Percentiles rank a stretch among this genome's conserved stretches.
These are phyloP conservation scores for Colletes latitarsis DNA, from an alignment of 1,140 invertebrate genomes.

Conservation along the genomic window DNA sequence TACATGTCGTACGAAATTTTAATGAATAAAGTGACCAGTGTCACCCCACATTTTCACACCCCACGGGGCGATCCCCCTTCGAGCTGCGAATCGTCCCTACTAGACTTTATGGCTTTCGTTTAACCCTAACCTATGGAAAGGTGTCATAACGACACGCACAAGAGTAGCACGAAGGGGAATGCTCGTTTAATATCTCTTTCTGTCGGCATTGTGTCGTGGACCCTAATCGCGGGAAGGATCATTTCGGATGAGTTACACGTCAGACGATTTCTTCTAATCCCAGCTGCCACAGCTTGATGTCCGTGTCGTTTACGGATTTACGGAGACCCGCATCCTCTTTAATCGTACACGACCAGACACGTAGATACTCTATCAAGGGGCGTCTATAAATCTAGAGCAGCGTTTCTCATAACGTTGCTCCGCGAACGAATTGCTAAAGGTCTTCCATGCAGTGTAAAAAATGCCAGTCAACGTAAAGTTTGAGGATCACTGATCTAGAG, in stretches of 20 bases:
- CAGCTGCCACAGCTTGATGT: neutral
- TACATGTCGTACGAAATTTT: constrained; percentile 52
- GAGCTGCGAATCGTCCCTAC: constrained; percentile 23
- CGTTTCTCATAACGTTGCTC: no score
- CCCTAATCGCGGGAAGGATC: constrained; percentile 45
- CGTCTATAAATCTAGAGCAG: constrained; percentile 16
- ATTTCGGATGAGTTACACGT: neutral
- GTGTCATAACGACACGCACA: constrained; percentile 4
- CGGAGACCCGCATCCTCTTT: constrained; percentile 30
- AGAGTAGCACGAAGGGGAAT: constrained; percentile 16
- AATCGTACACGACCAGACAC: neutral
- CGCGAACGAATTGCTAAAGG: no score
- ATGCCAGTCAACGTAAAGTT: no score
- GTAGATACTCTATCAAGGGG: neutral
- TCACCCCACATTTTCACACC: constrained; percentile 56
- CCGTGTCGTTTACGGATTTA: constrained; percentile 34
- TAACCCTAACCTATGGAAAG: constrained; percentile 45
- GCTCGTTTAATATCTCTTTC: constrained; percentile 36
- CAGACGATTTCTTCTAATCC: constrained; percentile 11
- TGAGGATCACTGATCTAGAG: neutral
- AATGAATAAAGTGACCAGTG: constrained; percentile 57
- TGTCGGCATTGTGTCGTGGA: constrained; percentile 1
- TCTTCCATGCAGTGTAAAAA: no score
- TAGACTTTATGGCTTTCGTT: constrained; percentile 48
- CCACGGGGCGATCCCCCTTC: constrained; percentile 2